Conservation (phyloP, 2,797 vertebrate genomes). For the Enteromius paludinosus region DNA sequence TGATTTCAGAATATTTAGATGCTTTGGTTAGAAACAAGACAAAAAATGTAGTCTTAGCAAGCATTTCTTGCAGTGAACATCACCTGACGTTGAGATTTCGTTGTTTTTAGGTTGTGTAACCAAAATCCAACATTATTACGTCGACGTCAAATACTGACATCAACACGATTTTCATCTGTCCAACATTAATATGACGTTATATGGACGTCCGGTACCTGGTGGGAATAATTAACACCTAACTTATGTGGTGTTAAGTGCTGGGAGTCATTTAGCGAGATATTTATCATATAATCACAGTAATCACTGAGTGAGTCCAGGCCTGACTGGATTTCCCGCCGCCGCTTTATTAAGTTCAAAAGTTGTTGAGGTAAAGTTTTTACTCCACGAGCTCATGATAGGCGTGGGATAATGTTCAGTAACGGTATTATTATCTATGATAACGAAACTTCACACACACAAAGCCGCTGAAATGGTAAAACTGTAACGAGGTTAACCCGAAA, state of each 20-base stretch:
- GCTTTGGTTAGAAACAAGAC: too few species aligned
- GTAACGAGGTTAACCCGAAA: background rate
- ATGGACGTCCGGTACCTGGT: too few species aligned
- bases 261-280: background rate
- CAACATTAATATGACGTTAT: too few species aligned
- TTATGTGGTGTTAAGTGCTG: background rate
- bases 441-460: background rate
- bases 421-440: background rate
- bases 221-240: too few species aligned
- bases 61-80: too few species aligned
- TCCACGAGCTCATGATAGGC: background rate
- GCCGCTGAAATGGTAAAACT: background rate
- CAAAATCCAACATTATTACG: too few species aligned
- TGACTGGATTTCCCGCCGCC: background rate
- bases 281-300: background rate
- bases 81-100: too few species aligned
- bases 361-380: background rate
- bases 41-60: too few species aligned
- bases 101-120: too few species aligned
- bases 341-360: background rate
- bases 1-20: too few species aligned
- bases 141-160: too few species aligned
- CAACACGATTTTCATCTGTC: too few species aligned
- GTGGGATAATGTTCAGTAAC: background rate
- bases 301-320: background rate